Evolutionary conservation across 2,797 vertebrate species (phyloP).

Genomic region (Tachyglossus aculeatus): DNA sequence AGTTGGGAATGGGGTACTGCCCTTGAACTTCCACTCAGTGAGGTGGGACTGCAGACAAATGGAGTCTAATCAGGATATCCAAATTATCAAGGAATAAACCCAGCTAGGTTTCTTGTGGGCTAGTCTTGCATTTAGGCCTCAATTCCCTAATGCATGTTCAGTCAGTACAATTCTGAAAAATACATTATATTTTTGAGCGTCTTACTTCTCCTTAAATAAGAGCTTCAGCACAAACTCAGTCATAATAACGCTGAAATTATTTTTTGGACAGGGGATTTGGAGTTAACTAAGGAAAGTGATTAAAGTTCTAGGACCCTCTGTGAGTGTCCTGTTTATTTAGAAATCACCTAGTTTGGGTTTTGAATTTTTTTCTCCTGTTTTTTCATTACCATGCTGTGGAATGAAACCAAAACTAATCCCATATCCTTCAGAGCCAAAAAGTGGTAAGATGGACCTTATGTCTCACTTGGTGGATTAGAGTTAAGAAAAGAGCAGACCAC

Average conservation of each 20-base stretch:
- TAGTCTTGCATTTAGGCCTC: background rate
- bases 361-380: too few species aligned
- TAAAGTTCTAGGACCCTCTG: background rate
- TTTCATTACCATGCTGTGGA: too few species aligned
- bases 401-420: too few species aligned
- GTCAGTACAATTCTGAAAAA: background rate
- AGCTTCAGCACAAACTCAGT: background rate
- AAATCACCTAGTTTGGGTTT: background rate
- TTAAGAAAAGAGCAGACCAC: too few species aligned
- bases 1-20: background rate
- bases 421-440: too few species aligned
- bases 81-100: too few species aligned
- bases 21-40: background rate
- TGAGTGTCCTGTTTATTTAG: background rate
- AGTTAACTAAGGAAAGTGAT: background rate
- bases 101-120: background rate
- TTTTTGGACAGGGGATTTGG: background rate
- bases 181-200: background rate
- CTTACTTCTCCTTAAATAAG: background rate
- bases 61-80: background rate
- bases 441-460: too few species aligned
- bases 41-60: background rate
- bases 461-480: too few species aligned
- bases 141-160: background rate
- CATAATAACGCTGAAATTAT: background rate